phyloP scores from a whole-genome alignment of 1,140 invertebrate genomes.

The Holcopasites calliopsidis region DNA sequence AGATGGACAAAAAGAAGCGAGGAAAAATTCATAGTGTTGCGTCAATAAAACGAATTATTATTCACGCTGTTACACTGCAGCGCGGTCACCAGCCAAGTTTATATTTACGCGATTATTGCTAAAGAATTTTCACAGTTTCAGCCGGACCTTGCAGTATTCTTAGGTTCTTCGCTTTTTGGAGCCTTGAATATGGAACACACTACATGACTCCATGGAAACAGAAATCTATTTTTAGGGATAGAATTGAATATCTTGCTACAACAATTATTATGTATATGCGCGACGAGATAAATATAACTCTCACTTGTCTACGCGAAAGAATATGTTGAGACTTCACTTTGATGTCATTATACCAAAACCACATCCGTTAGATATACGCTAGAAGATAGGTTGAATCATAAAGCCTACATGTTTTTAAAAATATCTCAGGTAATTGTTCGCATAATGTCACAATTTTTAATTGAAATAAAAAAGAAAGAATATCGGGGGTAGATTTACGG shows the following conservation, averaged over 20 bases:
- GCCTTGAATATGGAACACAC: conserved; percentile 23
- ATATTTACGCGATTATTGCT: conserved; percentile 61
- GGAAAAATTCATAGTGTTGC: conserved; percentile 28
- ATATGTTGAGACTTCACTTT: too few relatives aligned
- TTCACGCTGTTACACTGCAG: conserved; percentile 12
- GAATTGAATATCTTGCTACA: background rate
- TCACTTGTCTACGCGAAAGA: too few relatives aligned
- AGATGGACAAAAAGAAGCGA: conserved; percentile 26
- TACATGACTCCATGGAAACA: conserved; percentile 3
- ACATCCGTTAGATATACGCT: too few relatives aligned
- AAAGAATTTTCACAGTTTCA: conserved; percentile 39
- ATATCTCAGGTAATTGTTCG: too few relatives aligned
- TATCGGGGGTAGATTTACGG: too few relatives aligned
- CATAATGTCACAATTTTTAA: too few relatives aligned
- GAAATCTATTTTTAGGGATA: conserved; percentile 13
- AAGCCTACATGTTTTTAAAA: too few relatives aligned
- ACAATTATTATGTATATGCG: too few relatives aligned
- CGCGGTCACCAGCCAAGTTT: conserved; percentile 54
- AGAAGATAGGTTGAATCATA: too few relatives aligned
- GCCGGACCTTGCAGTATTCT: conserved; percentile 43
- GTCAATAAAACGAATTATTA: conserved; percentile 53
- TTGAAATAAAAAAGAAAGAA: too few relatives aligned
- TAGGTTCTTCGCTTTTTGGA: conserved; percentile 41
- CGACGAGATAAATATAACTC: too few relatives aligned
- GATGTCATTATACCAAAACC: too few relatives aligned